phyloP scores from a whole-genome alignment of 2,113 vertebrate species.

The Neodontobutis hainanensis region DNA sequence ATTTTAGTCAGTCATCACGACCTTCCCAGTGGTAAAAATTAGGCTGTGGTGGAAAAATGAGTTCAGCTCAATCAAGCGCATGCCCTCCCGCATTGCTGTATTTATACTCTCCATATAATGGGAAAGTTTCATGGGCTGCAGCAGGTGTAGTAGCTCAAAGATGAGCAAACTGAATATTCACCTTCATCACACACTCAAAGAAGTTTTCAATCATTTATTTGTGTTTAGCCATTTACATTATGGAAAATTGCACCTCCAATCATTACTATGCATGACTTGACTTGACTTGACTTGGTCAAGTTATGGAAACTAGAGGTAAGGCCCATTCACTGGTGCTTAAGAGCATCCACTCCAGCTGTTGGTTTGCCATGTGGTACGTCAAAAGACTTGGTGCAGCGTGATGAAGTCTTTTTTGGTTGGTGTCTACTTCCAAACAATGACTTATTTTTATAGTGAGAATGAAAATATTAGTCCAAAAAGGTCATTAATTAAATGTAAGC shows the following conservation, averaged over 20 bases:
- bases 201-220: conserved; percentile 39
- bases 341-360: conserved; percentile 37
- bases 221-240: conserved; percentile 54
- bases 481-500: neutral
- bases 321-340: conserved; percentile 47
- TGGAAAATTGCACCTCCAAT: conserved; percentile 31
- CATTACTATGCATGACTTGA: conserved; percentile 53
- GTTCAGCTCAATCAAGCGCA: conserved; percentile 17
- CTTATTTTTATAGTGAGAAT: conserved; percentile 42
- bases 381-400: conserved; percentile 44
- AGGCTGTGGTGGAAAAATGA: conserved; percentile 23
- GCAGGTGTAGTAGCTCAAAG: conserved; percentile 33
- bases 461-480: conserved; percentile 19
- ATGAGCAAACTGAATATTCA: conserved; percentile 30
- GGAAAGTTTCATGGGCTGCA: conserved; percentile 4
- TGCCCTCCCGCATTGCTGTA: conserved; percentile 15
- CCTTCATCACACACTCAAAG: conserved; percentile 4
- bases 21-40: conserved; percentile 49
- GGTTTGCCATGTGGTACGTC: conserved; percentile 37
- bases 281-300: too few species aligned
- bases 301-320: conserved; percentile 55
- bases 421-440: conserved; percentile 51
- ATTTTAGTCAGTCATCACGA: conserved; percentile 47
- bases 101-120: conserved; percentile 39
- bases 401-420: conserved; percentile 36